Evolutionary conservation across 2,797 vertebrate species (phyloP).

Genomic region (Phrynocephalus vlangalii): DNA sequence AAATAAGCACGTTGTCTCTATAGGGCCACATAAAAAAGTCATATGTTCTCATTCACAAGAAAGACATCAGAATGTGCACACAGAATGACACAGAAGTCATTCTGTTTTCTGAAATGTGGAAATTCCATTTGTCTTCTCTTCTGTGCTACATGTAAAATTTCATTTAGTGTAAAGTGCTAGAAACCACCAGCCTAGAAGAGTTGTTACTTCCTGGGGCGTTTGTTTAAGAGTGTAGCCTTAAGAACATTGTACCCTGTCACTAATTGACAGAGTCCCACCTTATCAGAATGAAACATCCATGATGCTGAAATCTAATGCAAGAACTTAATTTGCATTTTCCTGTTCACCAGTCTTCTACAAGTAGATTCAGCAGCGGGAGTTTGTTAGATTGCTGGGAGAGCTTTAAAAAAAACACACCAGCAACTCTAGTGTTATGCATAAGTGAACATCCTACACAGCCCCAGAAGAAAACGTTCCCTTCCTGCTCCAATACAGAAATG

Average conservation of each 20-base stretch:
- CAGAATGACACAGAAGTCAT: too few relatives aligned
- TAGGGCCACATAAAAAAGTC: not conserved
- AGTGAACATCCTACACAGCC: not conserved
- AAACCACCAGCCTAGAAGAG: not conserved
- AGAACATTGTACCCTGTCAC: not conserved
- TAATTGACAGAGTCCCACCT: not conserved
- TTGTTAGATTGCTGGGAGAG: not conserved
- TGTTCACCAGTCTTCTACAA: not conserved
- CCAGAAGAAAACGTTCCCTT: constrained; percentile 9
- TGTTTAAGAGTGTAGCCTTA: not conserved
- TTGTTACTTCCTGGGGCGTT: not conserved
- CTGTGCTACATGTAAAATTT: not conserved
- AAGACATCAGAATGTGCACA: not conserved
- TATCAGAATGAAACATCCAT: not conserved
- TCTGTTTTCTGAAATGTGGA: not conserved
- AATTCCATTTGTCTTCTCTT: not conserved
- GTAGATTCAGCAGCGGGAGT: not conserved
- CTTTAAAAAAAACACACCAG: too few relatives aligned
- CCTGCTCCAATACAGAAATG: constrained; percentile 27
- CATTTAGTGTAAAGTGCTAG: not conserved
- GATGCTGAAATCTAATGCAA: not conserved
- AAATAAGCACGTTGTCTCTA: too few relatives aligned
- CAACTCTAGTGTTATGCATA: not conserved
- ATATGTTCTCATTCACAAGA: not conserved
- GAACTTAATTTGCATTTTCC: not conserved